These are phyloP conservation scores for Pteria penguin DNA, from an alignment of 2,888 invertebrate genomes.

Conservation along the genomic window DNA sequence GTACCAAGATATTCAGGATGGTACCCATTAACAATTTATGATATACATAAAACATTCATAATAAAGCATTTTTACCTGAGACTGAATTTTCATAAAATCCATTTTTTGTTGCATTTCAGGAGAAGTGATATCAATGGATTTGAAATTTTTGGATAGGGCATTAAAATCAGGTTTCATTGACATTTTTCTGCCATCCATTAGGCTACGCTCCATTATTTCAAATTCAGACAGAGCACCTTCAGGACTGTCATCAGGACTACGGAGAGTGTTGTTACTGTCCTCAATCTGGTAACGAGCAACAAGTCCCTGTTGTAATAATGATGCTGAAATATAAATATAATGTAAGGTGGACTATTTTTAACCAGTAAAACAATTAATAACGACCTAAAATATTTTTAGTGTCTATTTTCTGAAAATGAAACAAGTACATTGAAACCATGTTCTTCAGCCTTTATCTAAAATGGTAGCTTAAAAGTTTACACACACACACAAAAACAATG, in stretches of 20 bases:
- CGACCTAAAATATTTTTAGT: no score
- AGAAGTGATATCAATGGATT: slow-evolving; percentile 55
- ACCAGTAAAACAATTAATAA: no score
- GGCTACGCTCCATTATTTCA: slow-evolving; percentile 26
- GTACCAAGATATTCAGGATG: no score
- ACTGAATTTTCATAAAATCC: slow-evolving; percentile 74
- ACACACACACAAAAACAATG: no score
- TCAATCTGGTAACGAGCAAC: slow-evolving; percentile 65
- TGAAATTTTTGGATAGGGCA: slow-evolving; percentile 47
- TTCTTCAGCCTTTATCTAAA: no score
- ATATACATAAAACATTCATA: background rate
- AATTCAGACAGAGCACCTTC: slow-evolving; percentile 39
- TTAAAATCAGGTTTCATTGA: slow-evolving; percentile 48
- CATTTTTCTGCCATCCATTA: slow-evolving; percentile 24
- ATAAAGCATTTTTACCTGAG: slow-evolving; percentile 63
- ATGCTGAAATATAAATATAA: slow-evolving; percentile 52
- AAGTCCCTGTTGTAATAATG: slow-evolving; percentile 64
- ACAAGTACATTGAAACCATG: no score
- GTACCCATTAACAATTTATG: background rate
- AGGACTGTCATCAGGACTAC: slow-evolving; percentile 49
- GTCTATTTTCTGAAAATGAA: no score
- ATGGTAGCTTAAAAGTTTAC: no score
- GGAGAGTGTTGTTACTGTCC: slow-evolving; percentile 42
- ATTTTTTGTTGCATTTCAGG: slow-evolving; percentile 70
- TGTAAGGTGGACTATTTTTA: no score